Evolutionary conservation across 2,888 invertebrate genomes (phyloP).

Genomic region (Trichacis sp.): DNA sequence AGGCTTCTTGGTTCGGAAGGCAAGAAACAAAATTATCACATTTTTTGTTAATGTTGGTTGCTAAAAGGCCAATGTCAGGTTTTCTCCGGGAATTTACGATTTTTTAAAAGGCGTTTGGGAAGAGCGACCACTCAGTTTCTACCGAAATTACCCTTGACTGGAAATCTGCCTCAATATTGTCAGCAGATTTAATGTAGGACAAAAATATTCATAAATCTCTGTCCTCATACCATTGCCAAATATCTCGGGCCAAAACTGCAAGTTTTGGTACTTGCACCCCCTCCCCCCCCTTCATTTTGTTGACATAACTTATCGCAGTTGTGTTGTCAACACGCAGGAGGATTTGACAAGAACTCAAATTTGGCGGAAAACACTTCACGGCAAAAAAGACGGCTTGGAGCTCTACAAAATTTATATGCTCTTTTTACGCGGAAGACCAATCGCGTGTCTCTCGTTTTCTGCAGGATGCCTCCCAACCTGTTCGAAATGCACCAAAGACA

Average conservation of each 20-base stretch:
- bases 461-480: conserved; percentile 37
- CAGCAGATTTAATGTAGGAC: conserved; percentile 53
- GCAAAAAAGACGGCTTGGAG: no score
- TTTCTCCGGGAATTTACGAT: neutral
- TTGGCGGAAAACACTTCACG: no score
- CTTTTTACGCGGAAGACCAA: neutral
- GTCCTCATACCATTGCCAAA: conserved; percentile 7
- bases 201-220: conserved; percentile 4
- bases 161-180: conserved; percentile 47
- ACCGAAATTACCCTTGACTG: conserved; percentile 41
- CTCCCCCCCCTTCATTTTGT: conserved; percentile 17
- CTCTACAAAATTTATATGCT: neutral
- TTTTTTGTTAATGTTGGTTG: conserved; percentile 11
- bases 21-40: conserved; percentile 13
- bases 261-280: neutral
- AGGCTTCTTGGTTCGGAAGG: conserved; percentile 8
- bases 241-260: conserved; percentile 2
- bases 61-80: conserved; percentile 9
- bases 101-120: neutral
- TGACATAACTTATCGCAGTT: conserved; percentile 22
- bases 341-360: no score
- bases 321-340: conserved; percentile 17
- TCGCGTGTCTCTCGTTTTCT: neutral
- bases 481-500: conserved; percentile 37
- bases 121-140: conserved; percentile 36